Base-by-base conservation (phyloP, 2,797 vertebrate species). In the Ispidina lecontei region DNA sequence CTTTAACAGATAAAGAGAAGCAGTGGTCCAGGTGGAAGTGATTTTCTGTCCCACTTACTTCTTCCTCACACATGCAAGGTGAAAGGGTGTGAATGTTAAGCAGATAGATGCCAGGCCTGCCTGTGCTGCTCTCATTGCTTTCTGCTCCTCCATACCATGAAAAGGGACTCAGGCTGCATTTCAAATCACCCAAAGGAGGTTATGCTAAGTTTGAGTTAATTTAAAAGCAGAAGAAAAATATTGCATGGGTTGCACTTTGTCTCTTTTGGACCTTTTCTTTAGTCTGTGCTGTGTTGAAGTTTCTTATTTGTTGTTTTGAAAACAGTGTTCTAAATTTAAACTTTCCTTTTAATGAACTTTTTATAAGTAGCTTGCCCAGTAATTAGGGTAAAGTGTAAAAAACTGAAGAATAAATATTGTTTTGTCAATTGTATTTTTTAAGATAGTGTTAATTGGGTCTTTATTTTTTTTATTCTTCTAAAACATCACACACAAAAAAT, bases 1-100 rank as follows among this genome's bases (percentile, higher is more conserved):
- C 99, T 99, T 99, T 99, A 99, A 99, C 99, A 98, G 99, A 99
- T 98, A 99, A 98, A 98, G 99, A 99, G 92, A 99, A 99, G 98
- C 99, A 99, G 98, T 99, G 99, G 98, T 99, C 99, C 98, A 99
- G 99, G 99, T 99, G 99, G 99, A 99, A 99, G 99, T 99, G 99
- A 99, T 98, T 99, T 99, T 98, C 98, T 98, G 98, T 98, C 98
- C 98, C 97, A 97, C 97, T 98, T 98, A 98, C 98, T 98, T 98
- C 98, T 97, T 97, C 97, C 97, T 98, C 98, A 98, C 98, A 98
- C 97, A 98, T 87, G 69, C 98, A 98, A 99, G 99, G 99, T 99
- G 99, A 99, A 99, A 98, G 97, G 97, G 98, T 98, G 98, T 99
- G 98, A 98, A 98, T 97, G 97, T 97, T 98, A 98, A 98, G 98